These are phyloP conservation scores for Passer domesticus DNA, from an alignment of 2,113 vertebrate genomes.

Conservation along the genomic window DNA sequence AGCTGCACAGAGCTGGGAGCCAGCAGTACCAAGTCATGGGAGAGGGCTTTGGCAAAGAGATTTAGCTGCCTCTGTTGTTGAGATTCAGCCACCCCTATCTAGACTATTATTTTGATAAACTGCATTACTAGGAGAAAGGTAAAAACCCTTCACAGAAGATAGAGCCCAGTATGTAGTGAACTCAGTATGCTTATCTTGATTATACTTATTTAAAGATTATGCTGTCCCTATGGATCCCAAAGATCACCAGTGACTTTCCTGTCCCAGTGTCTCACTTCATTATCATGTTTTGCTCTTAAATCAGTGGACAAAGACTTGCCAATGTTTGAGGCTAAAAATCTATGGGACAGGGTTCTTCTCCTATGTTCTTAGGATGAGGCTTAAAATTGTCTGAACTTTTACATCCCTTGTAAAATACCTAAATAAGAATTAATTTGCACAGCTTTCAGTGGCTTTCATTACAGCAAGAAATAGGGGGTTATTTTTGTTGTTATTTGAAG, in stretches of 20 bases:
- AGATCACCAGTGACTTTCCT: neutral
- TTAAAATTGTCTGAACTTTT: neutral
- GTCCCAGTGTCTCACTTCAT: neutral
- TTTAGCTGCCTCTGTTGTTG: neutral
- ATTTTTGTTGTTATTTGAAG: constrained; percentile 76
- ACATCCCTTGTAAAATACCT: neutral
- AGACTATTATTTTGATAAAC: neutral
- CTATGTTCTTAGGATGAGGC: neutral
- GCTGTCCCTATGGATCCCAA: neutral
- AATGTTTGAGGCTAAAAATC: neutral
- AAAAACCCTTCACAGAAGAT: neutral
- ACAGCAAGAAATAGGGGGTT: neutral
- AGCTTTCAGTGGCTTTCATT: constrained; percentile 19
- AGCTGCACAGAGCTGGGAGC: neutral
- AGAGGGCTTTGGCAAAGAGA: neutral
- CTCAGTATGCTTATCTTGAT: neutral
- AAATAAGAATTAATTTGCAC: neutral
- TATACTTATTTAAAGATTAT: neutral
- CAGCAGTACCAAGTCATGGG: neutral
- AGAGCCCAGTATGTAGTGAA: neutral
- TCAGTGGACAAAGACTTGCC: neutral
- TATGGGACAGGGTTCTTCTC: neutral
- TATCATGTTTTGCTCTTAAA: neutral
- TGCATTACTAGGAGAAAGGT: neutral
- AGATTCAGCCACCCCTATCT: neutral